Percentiles rank a stretch among this genome's conserved stretches.
Conservation (phyloP, 1,140 invertebrate species). For the Lysiphlebus fabarum region DNA sequence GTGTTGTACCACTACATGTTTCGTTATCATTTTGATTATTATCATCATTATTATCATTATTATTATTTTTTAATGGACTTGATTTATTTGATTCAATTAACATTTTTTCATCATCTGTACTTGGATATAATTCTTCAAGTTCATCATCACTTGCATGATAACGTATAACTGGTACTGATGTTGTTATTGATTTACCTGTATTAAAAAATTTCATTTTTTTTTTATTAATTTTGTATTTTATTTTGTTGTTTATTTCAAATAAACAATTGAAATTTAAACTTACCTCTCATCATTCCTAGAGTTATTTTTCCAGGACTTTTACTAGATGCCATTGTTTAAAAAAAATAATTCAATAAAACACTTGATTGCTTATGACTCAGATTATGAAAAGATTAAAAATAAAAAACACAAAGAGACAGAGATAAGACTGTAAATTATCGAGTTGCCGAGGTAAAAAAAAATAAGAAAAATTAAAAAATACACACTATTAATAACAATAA, state of each 20-base stretch:
- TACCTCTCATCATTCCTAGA: slow-evolving; percentile 51
- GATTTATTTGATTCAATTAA: slow-evolving; percentile 50
- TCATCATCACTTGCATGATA: slow-evolving; percentile 71
- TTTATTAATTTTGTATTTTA: too few species aligned
- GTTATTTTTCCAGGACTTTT: slow-evolving; percentile 47
- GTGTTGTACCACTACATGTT: slow-evolving; percentile 51
- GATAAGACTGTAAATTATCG: too few species aligned
- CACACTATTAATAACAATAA: too few species aligned
- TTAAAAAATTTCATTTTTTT: slow-evolving; percentile 32
- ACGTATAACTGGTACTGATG: slow-evolving; percentile 64
- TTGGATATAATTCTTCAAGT: slow-evolving; percentile 64
- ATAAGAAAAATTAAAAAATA: too few species aligned
- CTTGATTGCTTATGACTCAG: too few species aligned
- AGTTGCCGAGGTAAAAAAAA: too few species aligned
- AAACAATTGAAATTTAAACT: slow-evolving; percentile 13
- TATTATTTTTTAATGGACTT: slow-evolving; percentile 37
- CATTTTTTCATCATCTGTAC: slow-evolving; percentile 60
- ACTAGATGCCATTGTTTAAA: slow-evolving; percentile 45
- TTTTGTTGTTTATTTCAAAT: slow-evolving; percentile 4
- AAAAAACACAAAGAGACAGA: too few species aligned
- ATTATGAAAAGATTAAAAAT: too few species aligned
- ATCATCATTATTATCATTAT: slow-evolving; percentile 31
- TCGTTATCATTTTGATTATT: slow-evolving; percentile 37
- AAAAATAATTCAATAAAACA: background rate
- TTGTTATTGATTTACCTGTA: slow-evolving; percentile 64